A percentile compares a stretch with the other conserved stretches of the same genome.
phyloP scores from a whole-genome alignment of 2,888 invertebrate species.

The Plutella xylostella region DNA sequence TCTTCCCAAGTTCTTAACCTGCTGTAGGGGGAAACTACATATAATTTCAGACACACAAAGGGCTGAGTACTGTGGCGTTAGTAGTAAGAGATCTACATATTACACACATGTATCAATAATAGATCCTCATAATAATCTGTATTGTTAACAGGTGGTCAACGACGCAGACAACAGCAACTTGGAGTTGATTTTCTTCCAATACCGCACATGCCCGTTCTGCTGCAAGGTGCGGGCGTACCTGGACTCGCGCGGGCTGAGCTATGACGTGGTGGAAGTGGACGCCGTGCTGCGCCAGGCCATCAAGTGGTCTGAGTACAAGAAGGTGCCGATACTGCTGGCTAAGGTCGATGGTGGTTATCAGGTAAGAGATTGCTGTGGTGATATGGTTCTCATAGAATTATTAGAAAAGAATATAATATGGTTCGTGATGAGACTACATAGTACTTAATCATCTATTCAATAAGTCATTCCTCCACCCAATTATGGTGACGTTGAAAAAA shows the following conservation, averaged over 20 bases:
- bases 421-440: too few relatives aligned
- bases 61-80: too few relatives aligned
- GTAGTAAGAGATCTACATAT: too few relatives aligned
- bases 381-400: not conserved
- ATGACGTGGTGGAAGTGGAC: constrained; percentile 97
- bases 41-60: too few relatives aligned
- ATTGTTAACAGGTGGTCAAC: constrained; percentile 65
- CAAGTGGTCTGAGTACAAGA: constrained; percentile 93
- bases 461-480: too few relatives aligned
- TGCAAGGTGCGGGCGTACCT: constrained; percentile 93
- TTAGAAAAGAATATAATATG: not conserved
- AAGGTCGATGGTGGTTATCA: constrained; percentile 80
- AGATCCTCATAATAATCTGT: too few relatives aligned
- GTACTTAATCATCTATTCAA: too few relatives aligned
- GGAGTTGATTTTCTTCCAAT: constrained; percentile 92
- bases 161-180: constrained; percentile 75
- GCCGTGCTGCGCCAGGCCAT: constrained; percentile 92
- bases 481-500: too few relatives aligned
- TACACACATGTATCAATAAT: too few relatives aligned
- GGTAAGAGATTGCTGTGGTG: constrained; percentile 39
- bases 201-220: constrained; percentile 97
- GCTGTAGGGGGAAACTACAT: too few relatives aligned
- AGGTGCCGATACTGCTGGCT: constrained; percentile 92
- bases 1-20: too few relatives aligned
- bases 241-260: constrained; percentile 93